Evolutionary conservation across 2,797 vertebrate species (phyloP), one percentile per base, ranked within the genome.

Genomic region (Arctocebus calabarensis): DNA sequence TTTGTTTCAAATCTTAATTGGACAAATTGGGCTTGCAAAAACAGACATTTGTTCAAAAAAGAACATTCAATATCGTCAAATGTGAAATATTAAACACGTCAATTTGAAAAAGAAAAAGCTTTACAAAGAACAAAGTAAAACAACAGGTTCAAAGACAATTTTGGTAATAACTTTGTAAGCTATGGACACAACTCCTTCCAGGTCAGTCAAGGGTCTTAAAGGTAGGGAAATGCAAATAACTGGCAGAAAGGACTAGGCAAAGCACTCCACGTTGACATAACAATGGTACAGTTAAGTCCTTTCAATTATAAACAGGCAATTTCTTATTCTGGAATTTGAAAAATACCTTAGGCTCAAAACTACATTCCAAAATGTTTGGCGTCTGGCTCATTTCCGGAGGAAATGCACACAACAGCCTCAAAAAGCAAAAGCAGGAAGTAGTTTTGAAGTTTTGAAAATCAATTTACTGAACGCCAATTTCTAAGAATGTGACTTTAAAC

Each of bases 1-100:
- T 90, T 89, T 57, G 70, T 9, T 84, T 73, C 75, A 81, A 66
- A 89, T 78, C 32, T 90, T 95, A 85, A 91, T 32, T 52, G 37
- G 25, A 32, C 7, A 82, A 73, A 52, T 2, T 40, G 27, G 32
- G 27, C 66, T 62, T 94, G 20, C 37, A 73, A 73, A 88, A 78
- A 23, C 9, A 87, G 64, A 94, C n/a, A 66, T 82, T 70, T 83
- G 6, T 73, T 75, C 59, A 96, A 92, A 95, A 79, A 48, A 59
- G 7, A 66, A 37, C 22, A 77, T 17, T 27, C 52, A 37, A 13
- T 16, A 68, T 19, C 1, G 8, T 40, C 37, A 52, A 87, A 81
- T 52, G 57, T 10, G 13, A 74, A 90, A 91, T 73, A 40, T 64
- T 12, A 83, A 87, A 40, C 5, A 52, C 0, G 34, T 3, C 55